A percentile compares a stretch with the other conserved stretches of the same genome.
Evolutionary conservation across 2,797 vertebrate genomes (phyloP).

Genomic region (Sternarchorhynchus goeldii): DNA sequence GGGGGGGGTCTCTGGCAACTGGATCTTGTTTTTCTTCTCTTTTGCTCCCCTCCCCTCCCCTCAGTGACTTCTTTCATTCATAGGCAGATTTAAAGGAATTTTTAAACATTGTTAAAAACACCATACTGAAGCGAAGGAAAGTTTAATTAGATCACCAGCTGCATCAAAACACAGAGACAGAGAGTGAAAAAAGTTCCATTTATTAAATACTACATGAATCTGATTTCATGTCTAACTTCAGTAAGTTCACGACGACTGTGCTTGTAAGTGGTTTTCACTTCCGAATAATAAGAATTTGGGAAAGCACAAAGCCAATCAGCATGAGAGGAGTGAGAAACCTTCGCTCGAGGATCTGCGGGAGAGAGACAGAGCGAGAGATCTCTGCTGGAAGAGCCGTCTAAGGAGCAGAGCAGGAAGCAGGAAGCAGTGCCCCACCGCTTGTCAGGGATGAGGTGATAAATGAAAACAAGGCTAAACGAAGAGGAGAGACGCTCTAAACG

Average conservation of each 20-base stretch:
- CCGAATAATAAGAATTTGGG: neutral
- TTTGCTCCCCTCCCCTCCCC: constrained; percentile 7
- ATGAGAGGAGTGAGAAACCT: neutral
- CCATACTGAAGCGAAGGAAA: neutral
- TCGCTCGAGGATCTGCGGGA: neutral
- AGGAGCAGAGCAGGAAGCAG: constrained; percentile 31
- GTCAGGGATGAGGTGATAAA: constrained; percentile 67
- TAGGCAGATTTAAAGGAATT: constrained; percentile 22
- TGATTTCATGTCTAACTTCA: neutral
- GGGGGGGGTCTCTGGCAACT: constrained; percentile 65
- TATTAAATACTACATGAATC: constrained; percentile 3
- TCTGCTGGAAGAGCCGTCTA: neutral
- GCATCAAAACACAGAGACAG: neutral
- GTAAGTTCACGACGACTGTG: neutral
- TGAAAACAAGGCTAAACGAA: constrained; percentile 70
- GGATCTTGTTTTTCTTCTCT: constrained; percentile 69
- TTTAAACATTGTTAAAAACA: constrained; percentile 7
- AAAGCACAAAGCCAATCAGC: neutral
- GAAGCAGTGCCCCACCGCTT: constrained; percentile 37
- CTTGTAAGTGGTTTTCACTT: constrained; percentile 8
- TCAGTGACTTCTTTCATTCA: constrained; percentile 13
- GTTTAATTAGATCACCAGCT: neutral
- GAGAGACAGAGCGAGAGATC: constrained; percentile 18
- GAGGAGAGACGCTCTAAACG: constrained; percentile 72
- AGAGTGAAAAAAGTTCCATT: neutral